Evolutionary conservation across 2,797 vertebrate species (phyloP), one percentile per base, ranked within the genome.

Genomic region (Sebastolobus alascanus): DNA sequence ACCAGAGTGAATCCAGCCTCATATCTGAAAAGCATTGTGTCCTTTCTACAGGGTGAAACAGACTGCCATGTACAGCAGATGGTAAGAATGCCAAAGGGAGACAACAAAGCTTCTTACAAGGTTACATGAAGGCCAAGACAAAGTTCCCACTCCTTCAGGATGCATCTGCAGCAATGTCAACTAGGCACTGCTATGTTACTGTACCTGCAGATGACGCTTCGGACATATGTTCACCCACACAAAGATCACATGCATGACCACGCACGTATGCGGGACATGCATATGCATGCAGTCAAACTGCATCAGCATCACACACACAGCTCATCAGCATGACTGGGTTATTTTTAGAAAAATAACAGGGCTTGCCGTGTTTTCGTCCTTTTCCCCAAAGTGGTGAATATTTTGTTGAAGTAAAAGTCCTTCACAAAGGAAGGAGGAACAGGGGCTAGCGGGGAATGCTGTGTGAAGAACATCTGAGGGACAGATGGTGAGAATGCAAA

Each of bases 401-500:
- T 80, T 90, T 86, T 68, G 68, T 84, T 58, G 56, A 80, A 77
- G 76, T 40, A 79, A 82, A 91, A 91, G 86, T 89, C 88, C 87
- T 87, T 89, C 69, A 86, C 76, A 82, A 81, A 78, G 61, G 35
- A 75, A 72, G 82, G 61, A 80, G 83, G 75, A 81, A 71, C 16
- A 2, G 61, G 58, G 76, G 69, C 80, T 88, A 74, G 58, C 22
- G 82, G 86, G 86, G 77, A 76, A 73, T n/a, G 74, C 79, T 87
- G 75, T 54, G 55, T 83, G 70, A 89, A 86, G 80, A 75, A 77
- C 79, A 82, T 89, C 86, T 85, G 59, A 91, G 84, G 88, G 82
- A 86, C 87, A 91, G 86, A 91, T 91, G 89, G 89, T 69, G 75
- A 83, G 86, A 75, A 87, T 80, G 46, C 63, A 78, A 82, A 87